phyloP scores from a whole-genome alignment of 2,888 invertebrate species.

The Mantis religiosa region DNA sequence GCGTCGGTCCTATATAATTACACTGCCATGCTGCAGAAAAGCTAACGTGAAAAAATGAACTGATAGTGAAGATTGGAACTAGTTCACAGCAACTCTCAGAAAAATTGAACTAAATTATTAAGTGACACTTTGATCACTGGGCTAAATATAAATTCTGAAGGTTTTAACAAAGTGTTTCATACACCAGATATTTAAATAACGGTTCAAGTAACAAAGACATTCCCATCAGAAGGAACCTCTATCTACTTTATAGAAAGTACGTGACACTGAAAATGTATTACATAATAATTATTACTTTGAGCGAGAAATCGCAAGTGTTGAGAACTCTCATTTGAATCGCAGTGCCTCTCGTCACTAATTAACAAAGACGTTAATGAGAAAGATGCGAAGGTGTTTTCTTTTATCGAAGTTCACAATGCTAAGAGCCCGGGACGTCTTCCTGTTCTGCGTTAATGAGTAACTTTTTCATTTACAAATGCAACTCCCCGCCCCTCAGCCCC shows the following conservation, averaged over 20 bases:
- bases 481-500: neutral
- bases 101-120: too few species aligned
- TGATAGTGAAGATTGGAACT: too few species aligned
- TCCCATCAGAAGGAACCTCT: neutral
- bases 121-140: too few species aligned
- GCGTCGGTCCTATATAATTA: too few species aligned
- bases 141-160: too few species aligned
- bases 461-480: slow-evolving; percentile 2
- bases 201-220: neutral
- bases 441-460: slow-evolving; percentile 2
- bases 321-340: neutral
- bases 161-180: too few species aligned
- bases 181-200: too few species aligned
- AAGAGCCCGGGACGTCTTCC: neutral
- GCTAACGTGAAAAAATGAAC: too few species aligned
- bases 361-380: neutral
- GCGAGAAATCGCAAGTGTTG: neutral
- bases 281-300: neutral
- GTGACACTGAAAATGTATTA: neutral
- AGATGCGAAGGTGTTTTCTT: neutral
- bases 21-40: too few species aligned
- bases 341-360: neutral
- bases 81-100: too few species aligned
- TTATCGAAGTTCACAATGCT: neutral
- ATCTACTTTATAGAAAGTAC: neutral